phyloP scores from a whole-genome alignment of 1,140 invertebrate species.

The Triops cancriformis region DNA sequence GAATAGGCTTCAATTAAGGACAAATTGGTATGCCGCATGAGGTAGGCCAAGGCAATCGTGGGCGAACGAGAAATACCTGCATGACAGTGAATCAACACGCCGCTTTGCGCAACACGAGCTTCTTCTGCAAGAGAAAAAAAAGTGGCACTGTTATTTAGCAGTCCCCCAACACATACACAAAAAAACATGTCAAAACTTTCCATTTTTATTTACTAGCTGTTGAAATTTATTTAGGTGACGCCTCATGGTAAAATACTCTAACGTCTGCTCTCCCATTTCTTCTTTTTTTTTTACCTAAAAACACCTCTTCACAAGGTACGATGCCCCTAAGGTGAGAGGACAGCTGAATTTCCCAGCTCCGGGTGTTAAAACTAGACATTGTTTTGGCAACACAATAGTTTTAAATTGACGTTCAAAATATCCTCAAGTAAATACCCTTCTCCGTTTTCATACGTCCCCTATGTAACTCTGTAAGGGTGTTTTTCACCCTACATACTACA shows the following conservation, averaged over 20 bases:
- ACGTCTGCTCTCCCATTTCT: not conserved
- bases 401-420: too few species aligned
- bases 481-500: not conserved
- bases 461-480: not conserved
- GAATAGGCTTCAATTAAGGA: constrained; percentile 84
- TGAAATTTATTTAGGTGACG: not conserved
- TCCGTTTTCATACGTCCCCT: too few species aligned
- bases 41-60: constrained; percentile 88
- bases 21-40: constrained; percentile 79
- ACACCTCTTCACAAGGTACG: not conserved
- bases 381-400: too few species aligned
- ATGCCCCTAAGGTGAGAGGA: too few species aligned
- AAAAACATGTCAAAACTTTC: not conserved
- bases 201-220: not conserved
- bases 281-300: not conserved
- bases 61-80: constrained; percentile 89
- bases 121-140: constrained; percentile 61
- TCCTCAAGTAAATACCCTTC: too few species aligned
- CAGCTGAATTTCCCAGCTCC: too few species aligned
- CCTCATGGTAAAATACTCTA: not conserved
- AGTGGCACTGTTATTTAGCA: constrained; percentile 17
- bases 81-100: constrained; percentile 88
- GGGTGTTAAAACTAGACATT: too few species aligned
- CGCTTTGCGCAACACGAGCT: constrained; percentile 62
- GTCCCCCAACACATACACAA: not conserved